These are phyloP conservation scores for Bombyx mandarina DNA, from an alignment of 1,140 invertebrate genomes.

Conservation along the genomic window DNA sequence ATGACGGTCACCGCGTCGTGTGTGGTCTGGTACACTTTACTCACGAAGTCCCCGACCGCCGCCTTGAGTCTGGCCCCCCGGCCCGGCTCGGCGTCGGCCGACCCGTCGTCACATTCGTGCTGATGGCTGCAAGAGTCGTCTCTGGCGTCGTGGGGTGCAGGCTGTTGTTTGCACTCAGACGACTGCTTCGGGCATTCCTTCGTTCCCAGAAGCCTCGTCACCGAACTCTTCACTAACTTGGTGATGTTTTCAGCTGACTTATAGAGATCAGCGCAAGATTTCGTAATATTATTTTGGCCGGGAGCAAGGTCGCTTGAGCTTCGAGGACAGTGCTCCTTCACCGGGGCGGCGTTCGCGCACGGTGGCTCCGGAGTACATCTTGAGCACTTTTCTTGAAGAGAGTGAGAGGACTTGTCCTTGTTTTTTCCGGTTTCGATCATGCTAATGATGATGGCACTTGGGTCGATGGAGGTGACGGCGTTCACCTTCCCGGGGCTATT, in stretches of 20 bases:
- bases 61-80: constrained; percentile 25
- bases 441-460: background rate
- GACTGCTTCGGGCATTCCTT: background rate
- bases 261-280: no score
- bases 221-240: no score
- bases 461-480: constrained; percentile 4
- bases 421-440: background rate
- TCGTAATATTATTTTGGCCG: background rate
- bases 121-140: background rate
- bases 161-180: background rate
- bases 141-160: background rate
- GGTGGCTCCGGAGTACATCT: background rate
- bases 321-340: background rate
- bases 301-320: background rate
- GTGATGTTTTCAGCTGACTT: no score
- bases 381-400: background rate
- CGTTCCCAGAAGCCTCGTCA: background rate
- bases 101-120: background rate
- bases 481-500: background rate
- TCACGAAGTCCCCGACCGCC: constrained; percentile 26
- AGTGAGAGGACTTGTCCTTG: background rate
- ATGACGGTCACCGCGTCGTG: constrained; percentile 30
- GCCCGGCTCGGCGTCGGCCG: constrained; percentile 14
- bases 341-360: background rate
- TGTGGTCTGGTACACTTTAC: constrained; percentile 27